These are phyloP conservation scores for Gallinago nigripennis DNA, from an alignment of 2,797 vertebrate species.

Conservation along the genomic window DNA sequence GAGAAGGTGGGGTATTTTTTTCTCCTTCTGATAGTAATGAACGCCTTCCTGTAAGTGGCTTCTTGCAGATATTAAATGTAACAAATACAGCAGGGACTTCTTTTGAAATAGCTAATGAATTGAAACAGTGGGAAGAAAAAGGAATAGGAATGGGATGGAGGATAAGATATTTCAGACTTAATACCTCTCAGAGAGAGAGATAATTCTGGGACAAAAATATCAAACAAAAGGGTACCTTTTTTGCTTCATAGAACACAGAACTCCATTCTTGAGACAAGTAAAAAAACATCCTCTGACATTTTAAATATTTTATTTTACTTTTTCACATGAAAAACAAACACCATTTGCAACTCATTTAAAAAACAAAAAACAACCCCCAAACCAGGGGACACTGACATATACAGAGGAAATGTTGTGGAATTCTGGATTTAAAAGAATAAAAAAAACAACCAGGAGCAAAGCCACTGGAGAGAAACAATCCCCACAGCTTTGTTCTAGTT, in stretches of 20 bases:
- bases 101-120: conserved; percentile 48
- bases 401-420: neutral
- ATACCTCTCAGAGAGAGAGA: neutral
- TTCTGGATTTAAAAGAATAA: neutral
- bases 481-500: neutral
- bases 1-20: neutral
- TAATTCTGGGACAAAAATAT: conserved; percentile 1
- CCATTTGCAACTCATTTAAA: accelerated
- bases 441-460: neutral
- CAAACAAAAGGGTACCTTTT: neutral
- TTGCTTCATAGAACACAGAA: neutral
- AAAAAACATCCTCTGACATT: neutral
- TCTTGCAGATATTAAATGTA: conserved; percentile 41
- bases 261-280: neutral
- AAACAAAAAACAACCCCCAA: neutral
- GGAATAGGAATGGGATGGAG: neutral
- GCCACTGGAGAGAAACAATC: neutral
- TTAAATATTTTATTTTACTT: neutral
- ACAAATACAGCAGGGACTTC: conserved; percentile 45
- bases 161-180: conserved; percentile 9
- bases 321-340: neutral
- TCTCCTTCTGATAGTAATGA: neutral
- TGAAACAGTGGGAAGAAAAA: neutral
- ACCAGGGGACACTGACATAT: neutral
- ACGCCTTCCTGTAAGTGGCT: neutral